Conservation (phyloP, 2,888 invertebrate species). For the Xestoiulus laeticollis region DNA sequence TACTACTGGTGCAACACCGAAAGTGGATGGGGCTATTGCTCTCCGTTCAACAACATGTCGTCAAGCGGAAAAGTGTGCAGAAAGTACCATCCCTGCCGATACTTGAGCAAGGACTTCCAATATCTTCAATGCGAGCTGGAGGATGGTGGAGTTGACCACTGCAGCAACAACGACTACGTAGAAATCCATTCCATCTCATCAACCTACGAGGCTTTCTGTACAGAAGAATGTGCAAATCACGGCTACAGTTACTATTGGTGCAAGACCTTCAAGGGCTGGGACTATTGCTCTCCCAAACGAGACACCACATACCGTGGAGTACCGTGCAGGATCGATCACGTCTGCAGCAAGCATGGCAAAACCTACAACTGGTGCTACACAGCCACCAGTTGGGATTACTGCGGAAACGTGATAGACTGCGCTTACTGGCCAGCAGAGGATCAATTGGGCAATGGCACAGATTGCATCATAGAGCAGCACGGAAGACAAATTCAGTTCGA, state of each 20-base stretch:
- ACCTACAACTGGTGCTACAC: constrained; percentile 17
- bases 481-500: neutral
- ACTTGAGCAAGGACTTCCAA: neutral
- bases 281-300: neutral
- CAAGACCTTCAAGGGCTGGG: neutral
- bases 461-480: neutral
- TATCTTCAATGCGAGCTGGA: neutral
- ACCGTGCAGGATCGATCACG: neutral
- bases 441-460: neutral
- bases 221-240: neutral
- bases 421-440: neutral
- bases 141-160: neutral
- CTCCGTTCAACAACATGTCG: neutral
- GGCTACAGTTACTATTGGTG: neutral
- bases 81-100: neutral
- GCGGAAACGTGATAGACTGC: neutral
- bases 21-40: constrained; percentile 6
- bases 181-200: neutral
- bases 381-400: constrained; percentile 17
- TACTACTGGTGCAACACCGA: constrained; percentile 10
- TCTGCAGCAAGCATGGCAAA: neutral
- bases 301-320: neutral
- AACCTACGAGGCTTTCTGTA: neutral
- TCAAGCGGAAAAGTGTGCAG: neutral
- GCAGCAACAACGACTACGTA: neutral